phyloP scores from a whole-genome alignment of 1,140 invertebrate genomes.

The Coenobita brevimanus region DNA sequence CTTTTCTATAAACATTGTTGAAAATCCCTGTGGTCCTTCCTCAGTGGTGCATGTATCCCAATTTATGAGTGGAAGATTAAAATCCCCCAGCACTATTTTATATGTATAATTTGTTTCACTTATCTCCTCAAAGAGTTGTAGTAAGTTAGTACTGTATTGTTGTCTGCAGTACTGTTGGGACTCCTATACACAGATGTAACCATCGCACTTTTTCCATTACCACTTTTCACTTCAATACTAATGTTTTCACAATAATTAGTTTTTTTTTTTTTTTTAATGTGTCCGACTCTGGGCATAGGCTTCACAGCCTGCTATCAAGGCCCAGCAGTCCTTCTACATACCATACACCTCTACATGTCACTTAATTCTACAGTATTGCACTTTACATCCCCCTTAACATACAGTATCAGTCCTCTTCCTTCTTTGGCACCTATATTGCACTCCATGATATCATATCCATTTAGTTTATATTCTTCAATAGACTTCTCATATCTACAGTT shows the following conservation, averaged over 20 bases:
- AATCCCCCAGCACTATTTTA: neutral
- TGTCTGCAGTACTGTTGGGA: neutral
- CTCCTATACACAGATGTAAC: slow-evolving; percentile 8
- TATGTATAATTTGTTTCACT: slow-evolving; percentile 1
- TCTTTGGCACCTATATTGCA: neutral
- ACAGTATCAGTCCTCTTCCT: neutral
- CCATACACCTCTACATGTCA: too few species aligned
- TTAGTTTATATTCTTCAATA: slow-evolving; percentile 19
- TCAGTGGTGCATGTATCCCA: too few species aligned
- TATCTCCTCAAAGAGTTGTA: neutral
- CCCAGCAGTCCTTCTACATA: too few species aligned
- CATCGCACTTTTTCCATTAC: neutral
- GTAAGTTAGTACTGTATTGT: neutral
- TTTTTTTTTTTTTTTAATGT: too few species aligned
- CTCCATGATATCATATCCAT: neutral
- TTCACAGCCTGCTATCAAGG: too few species aligned
- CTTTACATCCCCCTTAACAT: neutral
- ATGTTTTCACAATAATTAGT: neutral
- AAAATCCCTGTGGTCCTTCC: neutral
- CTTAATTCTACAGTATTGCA: neutral
- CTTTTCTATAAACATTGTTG: neutral
- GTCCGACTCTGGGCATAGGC: neutral
- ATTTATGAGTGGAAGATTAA: neutral
- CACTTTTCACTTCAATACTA: neutral
- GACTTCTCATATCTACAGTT: neutral